Conservation (phyloP, 2,797 vertebrate genomes). For the Epinephelus coioides region DNA sequence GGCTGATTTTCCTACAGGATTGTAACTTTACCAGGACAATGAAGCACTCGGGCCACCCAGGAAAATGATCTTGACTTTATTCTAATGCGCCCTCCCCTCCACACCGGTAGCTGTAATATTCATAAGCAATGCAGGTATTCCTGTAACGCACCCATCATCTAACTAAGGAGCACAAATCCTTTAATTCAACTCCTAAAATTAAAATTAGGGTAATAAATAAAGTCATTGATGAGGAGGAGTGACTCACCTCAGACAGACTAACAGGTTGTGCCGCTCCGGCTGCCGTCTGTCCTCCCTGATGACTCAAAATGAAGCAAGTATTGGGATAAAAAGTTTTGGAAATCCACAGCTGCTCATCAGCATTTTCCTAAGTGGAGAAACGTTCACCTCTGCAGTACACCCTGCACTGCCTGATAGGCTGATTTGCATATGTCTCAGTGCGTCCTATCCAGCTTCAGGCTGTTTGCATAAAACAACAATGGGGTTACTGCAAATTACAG, state of each 20-base stretch:
- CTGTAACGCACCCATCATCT: conserved; percentile 32
- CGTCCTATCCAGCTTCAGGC: conserved; percentile 85
- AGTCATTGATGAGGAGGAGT: not conserved
- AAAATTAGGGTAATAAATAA: not conserved
- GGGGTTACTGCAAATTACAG: conserved; percentile 79
- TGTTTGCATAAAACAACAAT: conserved; percentile 92
- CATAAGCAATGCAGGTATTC: conserved; percentile 85
- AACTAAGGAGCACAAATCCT: not conserved
- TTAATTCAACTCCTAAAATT: not conserved
- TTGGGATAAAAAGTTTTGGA: conserved; percentile 62
- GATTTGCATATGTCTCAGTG: conserved; percentile 85
- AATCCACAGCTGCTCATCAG: conserved; percentile 78
- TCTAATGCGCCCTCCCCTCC: conserved; percentile 89
- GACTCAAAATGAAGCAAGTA: conserved; percentile 38
- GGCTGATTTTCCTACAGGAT: conserved; percentile 94
- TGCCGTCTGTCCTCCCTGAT: conserved; percentile 23
- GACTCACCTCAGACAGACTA: conserved; percentile 64
- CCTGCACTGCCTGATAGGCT: conserved; percentile 61
- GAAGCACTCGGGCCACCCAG: conserved; percentile 84
- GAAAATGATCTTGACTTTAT: conserved; percentile 92
- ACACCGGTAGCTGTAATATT: conserved; percentile 88
- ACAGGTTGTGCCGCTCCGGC: conserved; percentile 17
- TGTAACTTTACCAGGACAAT: conserved; percentile 86
- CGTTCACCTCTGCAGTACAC: conserved; percentile 77
- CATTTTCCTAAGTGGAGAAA: conserved; percentile 86